Conservation (phyloP, 2,797 vertebrate species). For the Channa striata region DNA sequence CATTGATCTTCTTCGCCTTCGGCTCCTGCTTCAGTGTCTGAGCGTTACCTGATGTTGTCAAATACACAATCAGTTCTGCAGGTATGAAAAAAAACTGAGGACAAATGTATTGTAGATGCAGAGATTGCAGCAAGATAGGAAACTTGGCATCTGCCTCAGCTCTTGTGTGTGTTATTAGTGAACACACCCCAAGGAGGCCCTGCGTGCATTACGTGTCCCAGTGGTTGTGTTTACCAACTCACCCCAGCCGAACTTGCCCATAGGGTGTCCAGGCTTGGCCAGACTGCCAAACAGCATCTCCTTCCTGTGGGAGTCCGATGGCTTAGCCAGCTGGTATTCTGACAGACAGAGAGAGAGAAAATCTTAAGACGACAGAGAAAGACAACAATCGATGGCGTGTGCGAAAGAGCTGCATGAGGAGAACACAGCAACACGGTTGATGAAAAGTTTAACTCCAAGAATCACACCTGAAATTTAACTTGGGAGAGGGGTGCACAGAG, state of each 20-base stretch:
- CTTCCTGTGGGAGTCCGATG: constrained; percentile 96
- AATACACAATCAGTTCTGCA: constrained; percentile 41
- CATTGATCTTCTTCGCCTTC: constrained; percentile 92
- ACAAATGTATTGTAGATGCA: constrained; percentile 14
- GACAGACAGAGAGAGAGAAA: constrained; percentile 67
- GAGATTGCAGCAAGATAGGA: constrained; percentile 35
- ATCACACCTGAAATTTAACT: constrained; percentile 11
- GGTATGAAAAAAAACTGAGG: constrained; percentile 12
- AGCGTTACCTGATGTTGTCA: constrained; percentile 88
- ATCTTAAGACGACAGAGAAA: constrained; percentile 14
- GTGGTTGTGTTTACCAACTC: constrained; percentile 73
- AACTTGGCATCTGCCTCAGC: constrained; percentile 37
- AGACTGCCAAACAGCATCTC: constrained; percentile 98
- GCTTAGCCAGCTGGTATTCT: constrained; percentile 97
- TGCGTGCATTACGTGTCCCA: constrained; percentile 57
- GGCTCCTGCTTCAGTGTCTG: constrained; percentile 94
- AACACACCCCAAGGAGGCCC: constrained; percentile 59
- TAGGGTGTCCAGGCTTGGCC: constrained; percentile 94
- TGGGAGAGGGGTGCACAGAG: not conserved
- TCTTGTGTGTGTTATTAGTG: constrained; percentile 59
- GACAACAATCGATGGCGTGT: constrained; percentile 1
- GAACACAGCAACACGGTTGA: not conserved
- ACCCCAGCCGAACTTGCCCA: constrained; percentile 99
- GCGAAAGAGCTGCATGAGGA: constrained; percentile 13
- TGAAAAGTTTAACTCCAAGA: constrained; percentile 9